A percentile compares a stretch with the other conserved stretches of the same genome.
These are phyloP conservation scores for Polydrusus tereticollis DNA, from an alignment of 2,888 invertebrate genomes.

Conservation along the genomic window DNA sequence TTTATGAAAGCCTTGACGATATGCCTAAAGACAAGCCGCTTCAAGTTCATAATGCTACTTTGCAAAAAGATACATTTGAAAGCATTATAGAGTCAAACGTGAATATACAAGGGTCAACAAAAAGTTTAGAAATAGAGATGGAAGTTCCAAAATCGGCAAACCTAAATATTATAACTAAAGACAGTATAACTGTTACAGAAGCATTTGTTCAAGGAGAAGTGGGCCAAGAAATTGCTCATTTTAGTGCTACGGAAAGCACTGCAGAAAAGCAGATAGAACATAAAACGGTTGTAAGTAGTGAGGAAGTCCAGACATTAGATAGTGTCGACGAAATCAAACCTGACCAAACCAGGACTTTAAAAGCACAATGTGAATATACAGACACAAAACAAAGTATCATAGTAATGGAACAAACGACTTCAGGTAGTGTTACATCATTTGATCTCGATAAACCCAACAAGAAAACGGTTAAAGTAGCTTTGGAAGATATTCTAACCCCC, in stretches of 20 bases:
- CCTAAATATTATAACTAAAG: conserved; percentile 60
- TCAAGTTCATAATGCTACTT: conserved; percentile 59
- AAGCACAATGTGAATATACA: conserved; percentile 55
- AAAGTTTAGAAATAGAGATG: conserved; percentile 52
- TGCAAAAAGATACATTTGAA: conserved; percentile 65
- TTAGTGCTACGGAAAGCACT: conserved; percentile 66
- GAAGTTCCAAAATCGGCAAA: conserved; percentile 59
- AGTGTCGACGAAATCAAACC: conserved; percentile 60
- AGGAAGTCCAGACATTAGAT: conserved; percentile 63
- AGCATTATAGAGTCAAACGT: conserved; percentile 62
- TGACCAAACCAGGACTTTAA: conserved; percentile 55
- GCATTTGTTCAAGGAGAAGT: conserved; percentile 62
- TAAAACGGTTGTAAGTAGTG: conserved; percentile 66
- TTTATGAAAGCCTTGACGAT: conserved; percentile 57
- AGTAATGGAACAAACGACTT: conserved; percentile 68
- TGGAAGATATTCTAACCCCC: conserved; percentile 62
- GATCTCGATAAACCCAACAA: conserved; percentile 65
- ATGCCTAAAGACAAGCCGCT: conserved; percentile 49
- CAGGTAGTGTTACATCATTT: conserved; percentile 68
- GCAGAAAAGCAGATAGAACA: conserved; percentile 67
- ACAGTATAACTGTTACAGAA: conserved; percentile 65
- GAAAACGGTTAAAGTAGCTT: conserved; percentile 65
- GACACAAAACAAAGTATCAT: conserved; percentile 66
- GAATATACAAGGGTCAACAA: conserved; percentile 57
- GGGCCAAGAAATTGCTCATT: conserved; percentile 64